Evolutionary conservation across 2,113 vertebrate species (phyloP).

Genomic region (Callocephalon fimbriatum): DNA sequence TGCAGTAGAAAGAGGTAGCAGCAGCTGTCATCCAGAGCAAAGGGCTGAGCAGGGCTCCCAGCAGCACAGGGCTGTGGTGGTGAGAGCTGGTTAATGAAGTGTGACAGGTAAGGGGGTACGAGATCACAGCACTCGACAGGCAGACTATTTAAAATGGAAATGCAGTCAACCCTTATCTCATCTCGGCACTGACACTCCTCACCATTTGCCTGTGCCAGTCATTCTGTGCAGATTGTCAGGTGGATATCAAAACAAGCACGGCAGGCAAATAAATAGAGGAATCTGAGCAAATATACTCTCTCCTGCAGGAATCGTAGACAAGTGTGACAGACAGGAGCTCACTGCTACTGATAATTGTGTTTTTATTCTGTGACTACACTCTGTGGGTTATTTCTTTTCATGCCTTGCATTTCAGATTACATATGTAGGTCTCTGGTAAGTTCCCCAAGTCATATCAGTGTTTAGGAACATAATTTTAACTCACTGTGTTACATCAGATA

Average conservation of each 20-base stretch:
- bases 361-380: neutral
- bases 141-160: conserved; percentile 67
- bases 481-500: neutral
- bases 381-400: neutral
- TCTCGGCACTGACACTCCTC: neutral
- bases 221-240: conserved; percentile 16
- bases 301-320: neutral
- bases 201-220: conserved; percentile 40
- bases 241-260: conserved; percentile 61
- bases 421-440: neutral
- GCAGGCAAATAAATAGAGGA: conserved; percentile 63
- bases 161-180: conserved; percentile 19
- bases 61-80: neutral
- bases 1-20: neutral
- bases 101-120: conserved; percentile 6
- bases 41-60: neutral
- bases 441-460: neutral
- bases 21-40: neutral
- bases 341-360: neutral
- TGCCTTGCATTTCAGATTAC: neutral
- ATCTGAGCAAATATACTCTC: conserved; percentile 25
- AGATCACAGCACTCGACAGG: neutral
- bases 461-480: neutral
- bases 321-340: neutral
- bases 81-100: conserved; percentile 5